Evolutionary conservation across 2,888 invertebrate species (phyloP).

Genomic region (Apocheima hispidaria): DNA sequence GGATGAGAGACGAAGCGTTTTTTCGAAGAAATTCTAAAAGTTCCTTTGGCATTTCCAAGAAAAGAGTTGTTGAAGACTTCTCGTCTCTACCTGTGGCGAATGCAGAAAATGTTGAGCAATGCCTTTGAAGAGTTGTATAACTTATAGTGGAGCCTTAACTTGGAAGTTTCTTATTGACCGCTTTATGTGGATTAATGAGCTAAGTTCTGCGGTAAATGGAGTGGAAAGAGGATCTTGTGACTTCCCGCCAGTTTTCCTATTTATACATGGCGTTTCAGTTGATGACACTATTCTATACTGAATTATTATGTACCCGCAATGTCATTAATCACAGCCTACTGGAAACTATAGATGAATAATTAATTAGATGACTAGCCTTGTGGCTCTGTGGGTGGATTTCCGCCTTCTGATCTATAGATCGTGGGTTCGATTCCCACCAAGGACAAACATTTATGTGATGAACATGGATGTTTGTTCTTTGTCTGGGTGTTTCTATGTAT

Average conservation of each 20-base stretch:
- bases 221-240: conserved; percentile 31
- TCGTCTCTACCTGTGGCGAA: conserved; percentile 37
- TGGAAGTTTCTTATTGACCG: conserved; percentile 42
- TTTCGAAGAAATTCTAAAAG: conserved; percentile 11
- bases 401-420: too few relatives aligned
- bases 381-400: too few relatives aligned
- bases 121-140: conserved; percentile 30
- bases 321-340: not conserved
- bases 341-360: too few relatives aligned
- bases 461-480: too few relatives aligned
- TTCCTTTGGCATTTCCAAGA: conserved; percentile 28
- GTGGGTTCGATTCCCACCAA: too few relatives aligned
- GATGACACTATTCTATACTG: not conserved
- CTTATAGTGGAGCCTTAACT: conserved; percentile 24
- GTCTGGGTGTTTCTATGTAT: too few relatives aligned
- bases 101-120: conserved; percentile 36
- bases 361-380: too few relatives aligned
- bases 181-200: conserved; percentile 46
- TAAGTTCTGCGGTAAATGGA: conserved; percentile 43
- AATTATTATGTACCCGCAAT: not conserved
- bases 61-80: conserved; percentile 26
- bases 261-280: conserved; percentile 4
- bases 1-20: not conserved
- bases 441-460: too few relatives aligned
- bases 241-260: conserved; percentile 19